These are phyloP conservation scores for Heliornis fulica DNA, from an alignment of 2,113 vertebrate genomes.

Conservation along the genomic window DNA sequence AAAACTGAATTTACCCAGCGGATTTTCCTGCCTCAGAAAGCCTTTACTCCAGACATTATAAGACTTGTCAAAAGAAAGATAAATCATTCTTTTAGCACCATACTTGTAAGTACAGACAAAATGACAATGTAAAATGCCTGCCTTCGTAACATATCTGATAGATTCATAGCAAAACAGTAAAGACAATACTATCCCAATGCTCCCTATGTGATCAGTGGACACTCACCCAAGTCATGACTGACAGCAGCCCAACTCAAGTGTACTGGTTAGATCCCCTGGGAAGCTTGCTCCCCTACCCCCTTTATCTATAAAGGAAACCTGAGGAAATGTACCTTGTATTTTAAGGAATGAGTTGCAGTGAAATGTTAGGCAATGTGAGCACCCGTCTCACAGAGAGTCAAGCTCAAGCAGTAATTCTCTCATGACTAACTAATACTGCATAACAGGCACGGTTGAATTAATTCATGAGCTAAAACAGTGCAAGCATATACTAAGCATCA, in stretches of 20 bases:
- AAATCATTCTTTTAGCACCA: background rate
- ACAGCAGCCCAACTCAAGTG: background rate
- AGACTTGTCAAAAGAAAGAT: background rate
- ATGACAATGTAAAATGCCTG: background rate
- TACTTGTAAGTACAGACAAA: background rate
- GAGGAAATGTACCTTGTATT: background rate
- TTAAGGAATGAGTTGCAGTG: background rate
- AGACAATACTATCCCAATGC: background rate
- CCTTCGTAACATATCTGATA: background rate
- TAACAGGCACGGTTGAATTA: background rate
- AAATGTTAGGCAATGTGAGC: background rate
- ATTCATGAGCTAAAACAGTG: background rate
- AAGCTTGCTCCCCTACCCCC: background rate
- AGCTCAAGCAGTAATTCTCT: background rate
- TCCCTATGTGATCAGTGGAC: background rate
- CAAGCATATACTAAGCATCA: background rate
- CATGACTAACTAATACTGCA: background rate
- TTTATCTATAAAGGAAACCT: background rate
- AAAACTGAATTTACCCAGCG: background rate
- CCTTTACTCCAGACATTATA: background rate
- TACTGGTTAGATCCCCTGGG: background rate
- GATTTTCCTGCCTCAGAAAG: background rate
- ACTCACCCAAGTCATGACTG: background rate
- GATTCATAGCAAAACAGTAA: background rate
- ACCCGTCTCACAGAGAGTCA: background rate